phyloP scores from a whole-genome alignment of 1,140 invertebrate species.

The Heliconius melpomene region DNA sequence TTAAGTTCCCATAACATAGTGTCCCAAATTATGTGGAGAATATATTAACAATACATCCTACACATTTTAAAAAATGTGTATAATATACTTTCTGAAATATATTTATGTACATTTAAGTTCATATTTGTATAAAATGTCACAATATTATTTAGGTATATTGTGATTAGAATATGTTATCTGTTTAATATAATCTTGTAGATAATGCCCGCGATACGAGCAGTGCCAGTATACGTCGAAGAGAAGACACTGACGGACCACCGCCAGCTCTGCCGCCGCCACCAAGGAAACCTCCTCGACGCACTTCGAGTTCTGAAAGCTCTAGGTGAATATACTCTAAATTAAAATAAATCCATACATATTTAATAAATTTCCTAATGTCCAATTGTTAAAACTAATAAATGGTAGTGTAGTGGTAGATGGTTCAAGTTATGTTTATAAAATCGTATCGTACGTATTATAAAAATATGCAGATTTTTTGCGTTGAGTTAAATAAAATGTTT shows the following conservation, averaged over 20 bases:
- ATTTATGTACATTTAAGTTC: not conserved
- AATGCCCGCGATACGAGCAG: constrained; percentile 57
- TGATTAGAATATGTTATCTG: constrained; percentile 21
- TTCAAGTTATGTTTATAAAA: not conserved
- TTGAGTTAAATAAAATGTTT: constrained; percentile 2
- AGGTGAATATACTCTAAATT: constrained; percentile 43
- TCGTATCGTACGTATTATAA: not conserved
- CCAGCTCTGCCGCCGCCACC: constrained; percentile 78
- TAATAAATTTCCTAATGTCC: not conserved
- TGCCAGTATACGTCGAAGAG: constrained; percentile 58
- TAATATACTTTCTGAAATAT: not conserved
- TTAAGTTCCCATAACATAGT: not conserved
- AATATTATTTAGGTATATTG: not conserved
- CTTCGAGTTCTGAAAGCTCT: constrained; percentile 56
- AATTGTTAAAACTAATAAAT: no score
- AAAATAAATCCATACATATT: not conserved
- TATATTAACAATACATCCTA: not conserved
- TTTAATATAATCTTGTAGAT: constrained; percentile 51
- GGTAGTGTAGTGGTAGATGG: not conserved
- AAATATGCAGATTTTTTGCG: not conserved
- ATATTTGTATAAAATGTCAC: not conserved
- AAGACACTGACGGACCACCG: constrained; percentile 67
- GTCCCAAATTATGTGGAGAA: not conserved
- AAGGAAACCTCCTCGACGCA: constrained; percentile 76
- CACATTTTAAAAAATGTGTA: not conserved